A percentile compares a stretch with the other conserved stretches of the same genome.
phyloP scores from a whole-genome alignment of 1,140 invertebrate genomes.

The Colletes gigas region DNA sequence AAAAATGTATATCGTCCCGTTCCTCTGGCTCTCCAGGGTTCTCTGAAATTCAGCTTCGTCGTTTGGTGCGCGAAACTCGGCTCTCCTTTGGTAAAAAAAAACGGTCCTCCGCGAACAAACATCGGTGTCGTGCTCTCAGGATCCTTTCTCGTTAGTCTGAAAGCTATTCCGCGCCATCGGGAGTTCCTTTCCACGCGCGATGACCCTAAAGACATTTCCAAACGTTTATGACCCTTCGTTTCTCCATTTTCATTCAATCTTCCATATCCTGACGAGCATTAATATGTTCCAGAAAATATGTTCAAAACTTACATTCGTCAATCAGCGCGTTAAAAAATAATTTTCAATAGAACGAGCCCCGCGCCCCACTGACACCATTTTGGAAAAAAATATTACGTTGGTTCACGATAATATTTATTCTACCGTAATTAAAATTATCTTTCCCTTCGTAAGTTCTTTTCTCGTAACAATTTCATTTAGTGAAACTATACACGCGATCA shows the following conservation, averaged over 20 bases:
- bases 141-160: constrained; percentile 14
- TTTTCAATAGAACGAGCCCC: no score
- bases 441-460: no score
- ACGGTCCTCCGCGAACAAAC: not conserved
- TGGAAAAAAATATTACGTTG: no score
- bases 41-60: not conserved
- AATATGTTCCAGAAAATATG: no score
- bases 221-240: not conserved
- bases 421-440: no score
- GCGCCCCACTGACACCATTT: no score
- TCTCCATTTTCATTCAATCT: not conserved
- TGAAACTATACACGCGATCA: no score
- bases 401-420: no score
- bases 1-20: not conserved
- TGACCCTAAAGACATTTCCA: not conserved
- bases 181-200: not conserved
- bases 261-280: no score
- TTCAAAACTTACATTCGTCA: no score
- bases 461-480: no score
- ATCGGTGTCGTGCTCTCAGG: not conserved
- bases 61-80: not conserved
- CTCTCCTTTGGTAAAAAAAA: not conserved
- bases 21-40: not conserved
- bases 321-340: no score
- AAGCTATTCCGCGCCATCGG: not conserved